Evolutionary conservation across 2,888 invertebrate genomes (phyloP).

Genomic region (Argyresthia albistria): DNA sequence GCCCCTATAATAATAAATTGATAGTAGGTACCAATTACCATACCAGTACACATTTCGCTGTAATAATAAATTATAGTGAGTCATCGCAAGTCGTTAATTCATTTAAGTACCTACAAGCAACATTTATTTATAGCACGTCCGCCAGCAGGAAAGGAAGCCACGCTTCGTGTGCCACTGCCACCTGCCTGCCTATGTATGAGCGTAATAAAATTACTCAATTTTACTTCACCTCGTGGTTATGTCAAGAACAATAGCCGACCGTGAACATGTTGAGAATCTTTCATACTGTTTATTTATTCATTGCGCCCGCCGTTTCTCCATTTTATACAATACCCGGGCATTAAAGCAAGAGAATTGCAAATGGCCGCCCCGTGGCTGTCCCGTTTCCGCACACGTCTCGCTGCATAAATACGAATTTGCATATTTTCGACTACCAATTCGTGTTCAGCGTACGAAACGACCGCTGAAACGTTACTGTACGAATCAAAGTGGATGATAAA

Average conservation of each 20-base stretch:
- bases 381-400: conserved; percentile 46
- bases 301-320: conserved; percentile 40
- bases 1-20: too few relatives aligned
- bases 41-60: too few relatives aligned
- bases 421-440: conserved; percentile 35
- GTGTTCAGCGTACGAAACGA: conserved; percentile 21
- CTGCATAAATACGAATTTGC: conserved; percentile 46
- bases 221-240: conserved; percentile 21
- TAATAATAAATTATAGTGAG: too few relatives aligned
- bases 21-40: too few relatives aligned
- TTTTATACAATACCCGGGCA: conserved; percentile 28
- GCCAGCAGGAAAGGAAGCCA: conserved; percentile 6
- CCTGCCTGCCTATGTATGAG: conserved; percentile 25
- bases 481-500: conserved; percentile 4
- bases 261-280: conserved; percentile 48
- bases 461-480: conserved; percentile 6
- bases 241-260: conserved; percentile 64
- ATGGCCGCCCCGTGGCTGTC: conserved; percentile 30
- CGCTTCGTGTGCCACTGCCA: conserved; percentile 25
- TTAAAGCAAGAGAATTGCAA: conserved; percentile 50
- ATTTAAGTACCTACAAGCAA: too few relatives aligned
- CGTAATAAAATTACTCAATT: conserved; percentile 28
- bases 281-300: conserved; percentile 46
- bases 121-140: too few relatives aligned
- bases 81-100: too few relatives aligned